Percentiles rank a stretch among this genome's conserved stretches.
These are phyloP conservation scores for Nasonia vitripennis DNA, from an alignment of 1,140 invertebrate species.

Conservation along the genomic window DNA sequence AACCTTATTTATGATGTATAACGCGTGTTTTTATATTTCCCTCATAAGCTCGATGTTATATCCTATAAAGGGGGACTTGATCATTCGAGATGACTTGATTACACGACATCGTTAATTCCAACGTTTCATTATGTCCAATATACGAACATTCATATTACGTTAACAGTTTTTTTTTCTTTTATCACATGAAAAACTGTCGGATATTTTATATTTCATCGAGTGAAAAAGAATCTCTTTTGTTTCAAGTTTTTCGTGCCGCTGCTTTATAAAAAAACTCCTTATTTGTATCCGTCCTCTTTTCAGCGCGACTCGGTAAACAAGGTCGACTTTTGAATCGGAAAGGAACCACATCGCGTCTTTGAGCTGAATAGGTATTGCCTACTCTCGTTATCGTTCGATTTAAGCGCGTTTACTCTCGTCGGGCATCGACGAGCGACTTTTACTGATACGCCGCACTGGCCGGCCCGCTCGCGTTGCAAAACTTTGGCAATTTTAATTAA, in stretches of 20 bases:
- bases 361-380: constrained; percentile 21
- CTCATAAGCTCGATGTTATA: background rate
- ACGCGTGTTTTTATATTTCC: background rate
- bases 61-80: background rate
- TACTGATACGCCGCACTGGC: background rate
- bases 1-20: background rate
- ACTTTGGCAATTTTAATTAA: constrained; percentile 42
- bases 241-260: background rate
- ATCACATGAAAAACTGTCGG: no score
- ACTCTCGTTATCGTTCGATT: constrained; percentile 33
- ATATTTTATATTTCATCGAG: no score
- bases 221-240: no score
- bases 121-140: background rate
- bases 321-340: background rate
- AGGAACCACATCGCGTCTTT: background rate
- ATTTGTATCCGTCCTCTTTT: background rate
- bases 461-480: background rate
- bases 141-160: no score
- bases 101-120: background rate
- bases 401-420: background rate
- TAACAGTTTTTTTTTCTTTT: no score
- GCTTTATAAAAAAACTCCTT: background rate
- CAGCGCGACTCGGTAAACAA: background rate
- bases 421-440: background rate
- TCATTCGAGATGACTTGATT: background rate